phyloP scores from a whole-genome alignment of 2,888 invertebrate species.

The Xylophagus ater region DNA sequence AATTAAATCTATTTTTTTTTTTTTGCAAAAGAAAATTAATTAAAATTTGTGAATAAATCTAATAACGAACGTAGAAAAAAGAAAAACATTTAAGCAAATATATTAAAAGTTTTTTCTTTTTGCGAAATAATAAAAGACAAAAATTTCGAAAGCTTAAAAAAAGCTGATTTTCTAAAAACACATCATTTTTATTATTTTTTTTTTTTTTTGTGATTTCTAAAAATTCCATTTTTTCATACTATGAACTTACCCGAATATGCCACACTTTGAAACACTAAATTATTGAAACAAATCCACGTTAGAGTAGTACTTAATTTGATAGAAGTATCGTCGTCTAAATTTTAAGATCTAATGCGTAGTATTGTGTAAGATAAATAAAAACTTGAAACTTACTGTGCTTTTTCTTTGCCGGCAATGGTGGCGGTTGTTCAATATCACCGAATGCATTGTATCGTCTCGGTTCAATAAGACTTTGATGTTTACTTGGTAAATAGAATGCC shows the following conservation, averaged over 20 bases:
- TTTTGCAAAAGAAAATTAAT: conserved; percentile 5
- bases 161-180: too few relatives aligned
- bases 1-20: conserved; percentile 6
- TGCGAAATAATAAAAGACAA: too few relatives aligned
- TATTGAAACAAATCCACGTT: conserved; percentile 37
- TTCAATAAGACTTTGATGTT: conserved; percentile 37
- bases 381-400: conserved; percentile 75
- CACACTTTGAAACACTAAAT: conserved; percentile 88
- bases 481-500: conserved; percentile 34
- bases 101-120: background rate
- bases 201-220: conserved; percentile 1
- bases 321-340: conserved; percentile 25
- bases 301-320: conserved; percentile 36
- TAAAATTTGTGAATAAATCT: conserved; percentile 2
- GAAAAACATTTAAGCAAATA: background rate
- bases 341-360: conserved; percentile 15
- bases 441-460: conserved; percentile 17
- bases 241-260: conserved; percentile 80
- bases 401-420: conserved; percentile 86
- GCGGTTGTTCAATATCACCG: conserved; percentile 56
- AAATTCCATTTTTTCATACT: conserved; percentile 39
- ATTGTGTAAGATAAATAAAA: conserved; percentile 5
- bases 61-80: too few relatives aligned
- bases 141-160: too few relatives aligned
- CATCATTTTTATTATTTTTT: background rate